Conservation (phyloP, 2,797 vertebrate genomes). For the Tenualosa thibaudeaui region DNA sequence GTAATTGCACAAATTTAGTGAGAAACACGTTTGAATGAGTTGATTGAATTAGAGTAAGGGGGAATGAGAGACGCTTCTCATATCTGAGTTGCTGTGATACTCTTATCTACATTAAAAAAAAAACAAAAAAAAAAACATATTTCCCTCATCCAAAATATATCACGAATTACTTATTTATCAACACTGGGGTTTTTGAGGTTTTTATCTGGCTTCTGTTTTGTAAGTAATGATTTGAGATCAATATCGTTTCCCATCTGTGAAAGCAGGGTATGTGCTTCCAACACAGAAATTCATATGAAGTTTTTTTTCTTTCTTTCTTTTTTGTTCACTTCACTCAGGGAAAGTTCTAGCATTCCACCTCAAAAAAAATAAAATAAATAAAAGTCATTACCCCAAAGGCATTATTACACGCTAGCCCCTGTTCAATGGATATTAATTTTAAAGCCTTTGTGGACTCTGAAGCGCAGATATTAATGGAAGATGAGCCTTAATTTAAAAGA, state of each 20-base stretch:
- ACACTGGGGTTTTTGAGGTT: background rate
- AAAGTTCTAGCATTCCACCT: constrained; percentile 37
- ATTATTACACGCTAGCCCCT: constrained; percentile 50
- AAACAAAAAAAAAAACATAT: background rate
- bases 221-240: constrained; percentile 21
- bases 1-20: background rate
- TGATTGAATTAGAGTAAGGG: background rate
- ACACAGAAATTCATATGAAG: background rate
- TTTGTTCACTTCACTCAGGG: constrained; percentile 14
- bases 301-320: background rate
- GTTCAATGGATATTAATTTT: constrained; percentile 74
- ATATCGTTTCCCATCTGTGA: constrained; percentile 35
- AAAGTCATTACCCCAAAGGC: constrained; percentile 29
- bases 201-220: background rate
- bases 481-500: constrained; percentile 69
- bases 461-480: constrained; percentile 68
- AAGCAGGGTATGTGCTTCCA: background rate
- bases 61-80: background rate
- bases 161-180: background rate
- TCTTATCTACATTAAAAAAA: background rate
- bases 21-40: background rate
- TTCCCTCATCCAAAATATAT: constrained; percentile 18
- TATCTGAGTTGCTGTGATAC: background rate
- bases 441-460: constrained; percentile 66
- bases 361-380: constrained; percentile 32